Evolutionary conservation across 2,797 vertebrate genomes (phyloP).

Genomic region (Valencia hispanica): DNA sequence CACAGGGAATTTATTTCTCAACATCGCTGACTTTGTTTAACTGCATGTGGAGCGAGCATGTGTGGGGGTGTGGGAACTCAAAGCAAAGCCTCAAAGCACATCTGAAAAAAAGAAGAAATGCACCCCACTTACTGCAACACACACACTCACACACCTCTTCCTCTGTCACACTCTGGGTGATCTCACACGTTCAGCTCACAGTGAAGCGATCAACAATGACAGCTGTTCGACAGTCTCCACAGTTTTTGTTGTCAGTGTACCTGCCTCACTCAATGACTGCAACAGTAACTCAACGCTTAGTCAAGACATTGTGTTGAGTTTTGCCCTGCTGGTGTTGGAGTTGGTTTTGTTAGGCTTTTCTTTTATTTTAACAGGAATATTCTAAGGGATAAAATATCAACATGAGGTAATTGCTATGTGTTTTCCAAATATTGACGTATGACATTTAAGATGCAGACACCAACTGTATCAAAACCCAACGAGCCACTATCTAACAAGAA

Average conservation of each 20-base stretch:
- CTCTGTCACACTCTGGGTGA: conserved; percentile 53
- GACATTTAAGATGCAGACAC: neutral
- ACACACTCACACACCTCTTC: conserved; percentile 42
- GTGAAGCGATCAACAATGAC: conserved; percentile 60
- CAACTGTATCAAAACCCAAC: neutral
- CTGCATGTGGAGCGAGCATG: conserved; percentile 43
- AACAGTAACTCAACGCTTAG: conserved; percentile 13
- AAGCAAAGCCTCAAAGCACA: conserved; percentile 65
- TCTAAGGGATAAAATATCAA: neutral
- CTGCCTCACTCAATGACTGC: conserved; percentile 24
- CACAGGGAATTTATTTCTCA: conserved; percentile 52
- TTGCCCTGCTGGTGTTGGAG: conserved; percentile 15
- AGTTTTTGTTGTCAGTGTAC: conserved; percentile 60
- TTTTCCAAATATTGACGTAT: neutral
- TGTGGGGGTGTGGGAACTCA: conserved; percentile 70
- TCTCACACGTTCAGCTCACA: conserved; percentile 60
- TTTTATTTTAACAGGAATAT: neutral
- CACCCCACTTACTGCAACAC: conserved; percentile 43
- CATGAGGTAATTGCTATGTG: neutral
- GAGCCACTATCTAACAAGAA: neutral
- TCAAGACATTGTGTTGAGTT: conserved; percentile 17
- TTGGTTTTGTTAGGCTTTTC: neutral
- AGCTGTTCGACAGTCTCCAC: conserved; percentile 62
- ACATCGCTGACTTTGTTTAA: conserved; percentile 76
- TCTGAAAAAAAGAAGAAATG: conserved; percentile 64